Percentiles rank a stretch among this genome's conserved stretches.
Conservation (phyloP, 2,113 vertebrate species). For the Apeltes quadracus region DNA sequence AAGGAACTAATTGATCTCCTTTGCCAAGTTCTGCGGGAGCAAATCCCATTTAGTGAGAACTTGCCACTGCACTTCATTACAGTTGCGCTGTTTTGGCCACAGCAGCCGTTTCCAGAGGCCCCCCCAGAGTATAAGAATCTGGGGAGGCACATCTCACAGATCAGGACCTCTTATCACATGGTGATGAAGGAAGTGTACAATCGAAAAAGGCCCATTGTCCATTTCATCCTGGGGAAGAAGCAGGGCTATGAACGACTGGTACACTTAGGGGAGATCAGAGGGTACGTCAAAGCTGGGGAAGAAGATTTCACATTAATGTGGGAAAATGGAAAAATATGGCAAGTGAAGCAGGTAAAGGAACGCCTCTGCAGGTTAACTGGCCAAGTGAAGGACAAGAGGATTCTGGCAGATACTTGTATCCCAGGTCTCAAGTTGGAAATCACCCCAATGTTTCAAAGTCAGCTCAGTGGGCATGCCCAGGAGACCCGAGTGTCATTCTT, state of each 20-base stretch:
- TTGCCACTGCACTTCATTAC: conserved; percentile 65
- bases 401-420: conserved; percentile 46
- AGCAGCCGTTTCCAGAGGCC: fast-evolving
- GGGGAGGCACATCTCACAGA: conserved; percentile 53
- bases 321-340: conserved; percentile 71
- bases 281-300: not conserved
- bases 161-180: conserved; percentile 53
- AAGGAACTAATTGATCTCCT: fast-evolving
- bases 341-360: conserved; percentile 37
- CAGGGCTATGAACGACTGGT: conserved; percentile 58
- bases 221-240: conserved; percentile 74
- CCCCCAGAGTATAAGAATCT: not conserved
- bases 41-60: conserved; percentile 7
- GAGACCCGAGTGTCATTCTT: conserved; percentile 66
- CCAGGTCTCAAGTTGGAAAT: conserved; percentile 56
- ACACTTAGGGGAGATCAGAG: conserved; percentile 41
- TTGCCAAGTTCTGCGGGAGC: fast-evolving
- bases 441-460: conserved; percentile 59
- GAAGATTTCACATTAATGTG: conserved; percentile 47
- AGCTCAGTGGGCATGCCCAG: conserved; percentile 33
- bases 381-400: not conserved
- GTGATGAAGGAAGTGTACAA: conserved; percentile 60
- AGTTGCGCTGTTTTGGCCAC: conserved; percentile 70
- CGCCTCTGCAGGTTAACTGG: conserved; percentile 64
- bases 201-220: conserved; percentile 57